These are phyloP conservation scores for Sacculina carcini DNA, from an alignment of 2,888 invertebrate species.

Conservation along the genomic window DNA sequence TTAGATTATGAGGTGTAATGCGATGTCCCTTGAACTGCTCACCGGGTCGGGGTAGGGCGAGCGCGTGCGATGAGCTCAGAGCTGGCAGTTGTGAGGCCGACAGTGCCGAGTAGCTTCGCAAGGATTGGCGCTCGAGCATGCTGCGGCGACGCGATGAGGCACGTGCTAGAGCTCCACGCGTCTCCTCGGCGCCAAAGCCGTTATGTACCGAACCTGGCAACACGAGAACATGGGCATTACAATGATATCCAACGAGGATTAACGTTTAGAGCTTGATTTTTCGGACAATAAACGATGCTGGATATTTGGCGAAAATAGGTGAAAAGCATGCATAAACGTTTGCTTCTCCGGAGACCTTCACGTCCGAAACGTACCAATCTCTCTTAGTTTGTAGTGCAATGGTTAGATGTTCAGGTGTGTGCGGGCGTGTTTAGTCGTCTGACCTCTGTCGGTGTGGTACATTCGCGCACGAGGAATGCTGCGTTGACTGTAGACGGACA, in stretches of 20 bases:
- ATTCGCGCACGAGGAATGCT: slow-evolving; percentile 67
- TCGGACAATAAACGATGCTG: too few species aligned
- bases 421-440: not conserved
- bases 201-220: slow-evolving; percentile 22
- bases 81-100: slow-evolving; percentile 21
- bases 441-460: slow-evolving; percentile 38
- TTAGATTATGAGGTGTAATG: too few species aligned
- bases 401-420: too few species aligned
- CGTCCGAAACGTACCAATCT: not conserved
- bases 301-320: too few species aligned
- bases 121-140: slow-evolving; percentile 64
- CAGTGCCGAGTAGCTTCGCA: slow-evolving; percentile 59
- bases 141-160: slow-evolving; percentile 29
- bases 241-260: too few species aligned
- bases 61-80: slow-evolving; percentile 32
- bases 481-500: slow-evolving; percentile 68
- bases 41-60: slow-evolving; percentile 45
- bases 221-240: too few species aligned
- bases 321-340: too few species aligned
- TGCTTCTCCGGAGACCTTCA: slow-evolving; percentile 6
- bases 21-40: too few species aligned
- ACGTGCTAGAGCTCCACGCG: slow-evolving; percentile 36
- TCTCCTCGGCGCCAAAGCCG: slow-evolving; percentile 34
- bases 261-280: too few species aligned
- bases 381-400: not conserved